Evolutionary conservation across 2,113 vertebrate genomes (phyloP).

Genomic region (Calonectris borealis): DNA sequence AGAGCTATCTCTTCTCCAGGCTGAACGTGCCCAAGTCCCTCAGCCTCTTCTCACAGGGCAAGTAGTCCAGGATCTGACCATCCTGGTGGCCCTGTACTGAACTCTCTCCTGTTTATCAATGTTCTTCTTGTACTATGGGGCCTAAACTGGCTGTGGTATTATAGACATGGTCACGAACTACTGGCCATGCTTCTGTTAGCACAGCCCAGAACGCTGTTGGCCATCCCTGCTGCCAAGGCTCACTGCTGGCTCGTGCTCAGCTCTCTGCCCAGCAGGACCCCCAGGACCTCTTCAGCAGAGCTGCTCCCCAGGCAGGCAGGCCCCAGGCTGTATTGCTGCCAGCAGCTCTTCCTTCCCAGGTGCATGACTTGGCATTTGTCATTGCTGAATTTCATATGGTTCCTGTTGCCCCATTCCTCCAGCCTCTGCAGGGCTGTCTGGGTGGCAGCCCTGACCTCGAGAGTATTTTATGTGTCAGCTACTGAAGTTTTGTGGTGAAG

Average conservation of each 20-base stretch:
- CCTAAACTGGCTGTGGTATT: background rate
- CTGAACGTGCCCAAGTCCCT: background rate
- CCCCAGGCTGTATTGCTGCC: fast-evolving
- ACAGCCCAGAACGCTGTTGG: background rate
- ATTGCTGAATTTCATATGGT: background rate
- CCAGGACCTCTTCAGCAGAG: background rate
- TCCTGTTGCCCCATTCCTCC: fast-evolving
- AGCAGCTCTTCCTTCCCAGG: background rate
- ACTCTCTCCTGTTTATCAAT: background rate
- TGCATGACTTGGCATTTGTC: background rate
- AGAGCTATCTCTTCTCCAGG: background rate
- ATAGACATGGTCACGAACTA: background rate
- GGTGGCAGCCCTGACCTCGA: background rate
- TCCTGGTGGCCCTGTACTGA: background rate
- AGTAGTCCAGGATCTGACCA: background rate
- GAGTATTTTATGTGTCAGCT: background rate
- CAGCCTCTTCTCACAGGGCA: background rate
- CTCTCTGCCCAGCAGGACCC: background rate
- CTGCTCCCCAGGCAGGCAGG: background rate
- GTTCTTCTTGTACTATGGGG: background rate
- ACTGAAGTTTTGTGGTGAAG: background rate
- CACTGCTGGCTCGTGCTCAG: background rate
- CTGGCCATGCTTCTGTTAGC: background rate
- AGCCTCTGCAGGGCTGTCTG: background rate
- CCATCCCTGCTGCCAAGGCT: background rate